Percentiles rank a stretch among this genome's conserved stretches.
Evolutionary conservation across 2,797 vertebrate species (phyloP).

Genomic region (Gallirallus australis): DNA sequence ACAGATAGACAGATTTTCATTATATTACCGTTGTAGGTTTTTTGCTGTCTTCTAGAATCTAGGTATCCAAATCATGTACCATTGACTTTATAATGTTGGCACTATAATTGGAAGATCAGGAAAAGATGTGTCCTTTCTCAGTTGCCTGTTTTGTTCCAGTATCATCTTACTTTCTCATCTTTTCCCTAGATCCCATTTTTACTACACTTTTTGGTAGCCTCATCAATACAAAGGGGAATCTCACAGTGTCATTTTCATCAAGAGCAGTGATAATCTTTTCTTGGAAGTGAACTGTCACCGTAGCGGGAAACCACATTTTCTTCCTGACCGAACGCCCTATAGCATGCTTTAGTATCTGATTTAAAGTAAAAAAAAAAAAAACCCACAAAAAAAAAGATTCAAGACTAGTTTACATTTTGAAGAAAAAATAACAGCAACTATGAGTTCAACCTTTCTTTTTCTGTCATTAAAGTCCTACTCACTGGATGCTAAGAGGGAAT

Average conservation of each 20-base stretch:
- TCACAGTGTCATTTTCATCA: not conserved
- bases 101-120: not conserved
- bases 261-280: not conserved
- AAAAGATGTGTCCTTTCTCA: not conserved
- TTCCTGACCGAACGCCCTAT: not conserved
- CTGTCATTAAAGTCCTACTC: not conserved
- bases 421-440: not conserved
- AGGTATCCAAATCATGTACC: not conserved
- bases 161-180: not conserved
- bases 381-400: not conserved
- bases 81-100: not conserved
- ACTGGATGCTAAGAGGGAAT: not conserved
- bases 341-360: not conserved
- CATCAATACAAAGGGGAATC: not conserved
- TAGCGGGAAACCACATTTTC: not conserved
- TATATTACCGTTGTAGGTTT: not conserved
- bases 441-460: not conserved
- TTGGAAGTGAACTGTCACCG: not conserved
- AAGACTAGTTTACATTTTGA: not conserved
- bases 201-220: not conserved
- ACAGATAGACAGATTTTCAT: not conserved
- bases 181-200: not conserved
- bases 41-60: not conserved
- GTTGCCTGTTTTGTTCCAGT: not conserved
- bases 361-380: not conserved